These are phyloP conservation scores for Gavia stellata DNA, from an alignment of 2,113 vertebrate species.

Conservation along the genomic window DNA sequence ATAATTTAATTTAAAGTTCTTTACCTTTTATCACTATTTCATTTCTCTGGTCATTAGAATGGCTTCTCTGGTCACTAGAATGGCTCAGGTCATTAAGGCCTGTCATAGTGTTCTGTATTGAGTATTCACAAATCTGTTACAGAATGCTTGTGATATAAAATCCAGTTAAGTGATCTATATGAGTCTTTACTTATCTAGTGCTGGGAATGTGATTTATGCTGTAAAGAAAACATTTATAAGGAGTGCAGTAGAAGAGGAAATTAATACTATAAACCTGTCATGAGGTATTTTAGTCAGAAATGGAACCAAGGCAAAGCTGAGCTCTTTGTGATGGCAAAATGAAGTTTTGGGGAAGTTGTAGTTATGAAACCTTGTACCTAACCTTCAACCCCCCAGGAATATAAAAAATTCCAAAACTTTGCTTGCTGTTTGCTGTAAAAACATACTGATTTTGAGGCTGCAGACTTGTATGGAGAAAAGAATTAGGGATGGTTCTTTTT, in stretches of 20 bases:
- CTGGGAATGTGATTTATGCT: slow-evolving; percentile 66
- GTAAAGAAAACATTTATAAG: slow-evolving; percentile 65
- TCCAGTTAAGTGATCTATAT: neutral
- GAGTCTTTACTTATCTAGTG: neutral
- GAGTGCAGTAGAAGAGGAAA: slow-evolving; percentile 58
- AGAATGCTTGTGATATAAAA: neutral
- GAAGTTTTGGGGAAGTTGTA: slow-evolving; percentile 6
- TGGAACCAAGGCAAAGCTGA: slow-evolving; percentile 47
- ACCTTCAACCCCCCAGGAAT: neutral
- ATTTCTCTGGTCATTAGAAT: neutral
- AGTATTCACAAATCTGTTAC: too few species aligned
- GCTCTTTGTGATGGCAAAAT: neutral
- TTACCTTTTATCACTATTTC: slow-evolving; percentile 30
- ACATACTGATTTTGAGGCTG: neutral
- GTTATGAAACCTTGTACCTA: neutral
- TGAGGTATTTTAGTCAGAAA: slow-evolving; percentile 66
- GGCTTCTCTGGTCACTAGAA: neutral
- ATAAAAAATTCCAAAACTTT: neutral
- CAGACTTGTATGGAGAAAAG: neutral
- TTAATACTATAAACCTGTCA: slow-evolving; percentile 75
- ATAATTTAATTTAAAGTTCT: slow-evolving; percentile 44
- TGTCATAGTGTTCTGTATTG: too few species aligned
- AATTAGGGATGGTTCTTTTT: neutral
- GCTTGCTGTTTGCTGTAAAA: neutral
- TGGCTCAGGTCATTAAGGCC: neutral